Base-by-base conservation (phyloP, 2,797 vertebrate genomes). In the Staurois parvus region DNA sequence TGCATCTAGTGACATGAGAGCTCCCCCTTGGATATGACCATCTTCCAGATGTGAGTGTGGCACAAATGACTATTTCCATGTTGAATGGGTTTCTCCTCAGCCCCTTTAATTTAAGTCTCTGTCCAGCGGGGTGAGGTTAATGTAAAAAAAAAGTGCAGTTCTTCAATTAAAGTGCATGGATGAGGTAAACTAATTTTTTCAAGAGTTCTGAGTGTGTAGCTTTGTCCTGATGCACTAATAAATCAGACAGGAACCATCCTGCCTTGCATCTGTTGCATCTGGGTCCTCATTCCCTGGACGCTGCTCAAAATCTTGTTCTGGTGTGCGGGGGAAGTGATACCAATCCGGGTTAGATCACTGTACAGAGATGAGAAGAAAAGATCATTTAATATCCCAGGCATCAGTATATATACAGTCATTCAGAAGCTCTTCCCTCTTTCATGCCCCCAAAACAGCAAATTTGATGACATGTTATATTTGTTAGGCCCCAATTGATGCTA, bases 91-190 rank as follows among this genome's bases (percentile, higher is more conserved):
- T 84, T 72, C 70, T 69, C 32, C 81, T 84, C 81, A 84, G 26
- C 85, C 19, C 85, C 56, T 72, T 37, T 79, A 79, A 40, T 73
- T 83, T 70, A 64, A 88, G 92, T 89, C 80, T 91, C 85, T 93
- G 95, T 94, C 93, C 93, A 81, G 95, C 94, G 70, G 92, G 93
- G 94, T 89, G 91, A 93, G 92, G 93, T 94, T 93, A 93, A 95
- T 96, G 95, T 95, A 94, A 94, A 95, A 96, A n/a, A 83, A 97
- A 98, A 97, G 96, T 97, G 96, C 97, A 95, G 92, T 95, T 96
- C 95, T 95, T 94, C 95, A 97, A 94, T 97, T 99, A 99, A 99
- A 99, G 98, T 99, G 98, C 98, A 96, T 96, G 96, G 95, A 98
- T 97, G 97, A 98, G 97, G 97, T 99, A 97, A 99, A 98, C 96